phyloP scores from a whole-genome alignment of 2,888 invertebrate genomes.

The Leptinotarsa juncta region DNA sequence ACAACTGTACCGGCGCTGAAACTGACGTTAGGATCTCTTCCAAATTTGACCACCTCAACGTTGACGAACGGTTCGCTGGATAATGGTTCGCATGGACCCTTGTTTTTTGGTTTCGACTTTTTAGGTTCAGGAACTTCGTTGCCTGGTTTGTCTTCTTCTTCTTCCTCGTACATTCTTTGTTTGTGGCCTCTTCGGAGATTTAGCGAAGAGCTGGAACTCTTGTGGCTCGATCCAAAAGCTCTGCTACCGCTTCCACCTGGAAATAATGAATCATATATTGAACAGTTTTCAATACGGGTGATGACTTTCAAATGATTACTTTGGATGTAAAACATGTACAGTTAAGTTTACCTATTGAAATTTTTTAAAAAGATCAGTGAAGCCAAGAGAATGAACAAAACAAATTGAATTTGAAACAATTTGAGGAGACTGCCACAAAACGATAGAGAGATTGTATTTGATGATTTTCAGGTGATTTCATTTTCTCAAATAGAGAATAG shows the following conservation, averaged over 20 bases:
- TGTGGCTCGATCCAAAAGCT: conserved; percentile 58
- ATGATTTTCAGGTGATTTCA: no score
- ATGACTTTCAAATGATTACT: no score
- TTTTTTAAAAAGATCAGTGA: no score
- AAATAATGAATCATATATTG: not conserved
- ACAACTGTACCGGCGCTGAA: conserved; percentile 83
- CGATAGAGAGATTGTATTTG: no score
- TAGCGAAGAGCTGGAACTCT: conserved; percentile 56
- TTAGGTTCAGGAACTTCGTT: conserved; percentile 47
- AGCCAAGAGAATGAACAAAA: no score
- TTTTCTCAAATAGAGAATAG: no score
- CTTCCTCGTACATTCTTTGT: conserved; percentile 45
- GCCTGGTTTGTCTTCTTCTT: conserved; percentile 50
- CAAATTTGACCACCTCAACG: conserved; percentile 78
- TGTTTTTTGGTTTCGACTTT: conserved; percentile 59
- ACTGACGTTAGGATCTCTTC: conserved; percentile 77
- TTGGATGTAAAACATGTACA: not conserved
- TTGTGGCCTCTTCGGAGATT: conserved; percentile 57
- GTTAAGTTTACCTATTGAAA: not conserved
- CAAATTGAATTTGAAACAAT: no score
- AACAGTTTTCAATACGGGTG: no score
- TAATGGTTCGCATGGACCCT: conserved; percentile 77
- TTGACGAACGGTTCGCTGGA: conserved; percentile 75
- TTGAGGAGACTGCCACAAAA: no score
- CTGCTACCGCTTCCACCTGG: conserved; percentile 58